Evolutionary conservation across 2,888 invertebrate species (phyloP), one percentile per base, ranked within the genome.

Genomic region (Drosophila neonasuta): DNA sequence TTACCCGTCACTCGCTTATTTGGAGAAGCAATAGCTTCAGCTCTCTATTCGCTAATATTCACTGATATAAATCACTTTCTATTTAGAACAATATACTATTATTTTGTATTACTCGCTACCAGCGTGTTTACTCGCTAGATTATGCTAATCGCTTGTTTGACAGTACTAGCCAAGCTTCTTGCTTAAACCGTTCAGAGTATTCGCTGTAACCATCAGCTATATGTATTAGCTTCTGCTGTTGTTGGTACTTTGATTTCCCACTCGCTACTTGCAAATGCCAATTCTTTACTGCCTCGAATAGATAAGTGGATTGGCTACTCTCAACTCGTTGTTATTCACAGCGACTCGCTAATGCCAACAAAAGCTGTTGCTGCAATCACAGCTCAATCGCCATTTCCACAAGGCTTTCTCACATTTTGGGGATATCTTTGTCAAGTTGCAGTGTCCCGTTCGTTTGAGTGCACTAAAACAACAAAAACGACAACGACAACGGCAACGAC

Each of bases 381-480:
- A 20, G 17, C n/a, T 44, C 30, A 32, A 32, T 30, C 10, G 20
- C 17, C 29, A 10, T 34, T 34, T 32, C 13, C 44, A 20, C 34
- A 13, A 46, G 13, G 42, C 54, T 30, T 44, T 30, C 20, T 11
- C 9, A 13, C n/a, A n/a, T 55, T 24, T 24, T 6, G 24, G n/a
- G 7, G 2, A 52, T 13, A n/a, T 15, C 45, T n/a, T 24, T 15
- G 65, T n/a, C 45, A 46, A 54, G 48, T 48, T 36, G 1, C 20
- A 66, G 58, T 57, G 70, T 59, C 11, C 17, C 49, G 13, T 60
- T 29, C 46, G 9, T 36, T 46, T 46, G 45, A 56, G 29, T 56
- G 45, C 36, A 45, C 44, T 79, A 72, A 66, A 69, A 44, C 46
- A 46, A 50, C 52, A 54, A 30, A 32, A 59, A 51, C 46, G 56